These are phyloP conservation scores for Philopotamus ludificatus DNA, from an alignment of 1,140 invertebrate species.

Conservation along the genomic window DNA sequence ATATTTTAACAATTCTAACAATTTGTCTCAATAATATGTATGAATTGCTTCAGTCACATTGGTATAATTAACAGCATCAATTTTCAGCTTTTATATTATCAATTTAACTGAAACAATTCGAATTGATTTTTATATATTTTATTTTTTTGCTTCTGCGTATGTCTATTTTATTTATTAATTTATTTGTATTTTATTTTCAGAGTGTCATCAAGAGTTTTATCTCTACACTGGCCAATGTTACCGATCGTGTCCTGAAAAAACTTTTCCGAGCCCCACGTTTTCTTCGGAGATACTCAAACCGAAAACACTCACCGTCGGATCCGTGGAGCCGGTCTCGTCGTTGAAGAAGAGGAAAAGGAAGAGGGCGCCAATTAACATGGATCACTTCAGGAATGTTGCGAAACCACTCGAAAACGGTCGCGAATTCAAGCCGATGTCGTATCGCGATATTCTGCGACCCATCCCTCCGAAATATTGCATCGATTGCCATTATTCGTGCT, in stretches of 20 bases:
- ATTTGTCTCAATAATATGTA: no score
- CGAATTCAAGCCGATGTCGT: background rate
- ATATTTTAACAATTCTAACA: no score
- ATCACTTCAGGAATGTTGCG: background rate
- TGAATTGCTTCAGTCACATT: no score
- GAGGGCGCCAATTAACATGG: background rate
- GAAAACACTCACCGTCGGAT: slow-evolving; percentile 10
- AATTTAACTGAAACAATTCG: no score
- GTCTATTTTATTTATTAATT: no score
- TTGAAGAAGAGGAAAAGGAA: slow-evolving; percentile 16
- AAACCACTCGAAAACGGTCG: background rate
- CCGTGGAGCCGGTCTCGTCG: slow-evolving; percentile 11
- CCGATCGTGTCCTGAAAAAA: slow-evolving; percentile 30
- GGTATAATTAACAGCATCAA: no score
- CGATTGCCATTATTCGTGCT: slow-evolving; percentile 63
- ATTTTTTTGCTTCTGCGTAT: no score
- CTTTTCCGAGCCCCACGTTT: slow-evolving; percentile 32
- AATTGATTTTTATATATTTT: no score
- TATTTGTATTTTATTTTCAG: slow-evolving; percentile 30
- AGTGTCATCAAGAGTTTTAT: slow-evolving; percentile 33
- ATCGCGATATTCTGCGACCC: slow-evolving; percentile 29
- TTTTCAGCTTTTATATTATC: no score
- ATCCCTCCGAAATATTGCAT: slow-evolving; percentile 32
- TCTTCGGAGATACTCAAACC: background rate
- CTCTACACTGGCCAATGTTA: slow-evolving; percentile 31